Evolutionary conservation across 1,140 invertebrate species (phyloP).

Genomic region (Epicauta chinensis): DNA sequence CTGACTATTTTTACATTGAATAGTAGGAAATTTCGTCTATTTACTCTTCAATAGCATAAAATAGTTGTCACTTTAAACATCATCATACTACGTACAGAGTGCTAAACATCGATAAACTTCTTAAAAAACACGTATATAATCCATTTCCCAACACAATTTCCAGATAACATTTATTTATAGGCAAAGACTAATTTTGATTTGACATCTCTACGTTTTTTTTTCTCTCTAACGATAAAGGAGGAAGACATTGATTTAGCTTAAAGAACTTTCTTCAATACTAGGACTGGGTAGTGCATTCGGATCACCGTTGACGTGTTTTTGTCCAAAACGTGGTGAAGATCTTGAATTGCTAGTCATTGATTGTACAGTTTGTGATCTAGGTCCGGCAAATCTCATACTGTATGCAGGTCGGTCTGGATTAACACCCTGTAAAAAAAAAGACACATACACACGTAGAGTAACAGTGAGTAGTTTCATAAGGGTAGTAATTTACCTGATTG

Average conservation of each 20-base stretch:
- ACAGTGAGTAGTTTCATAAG: not conserved
- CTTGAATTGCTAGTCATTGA: constrained; percentile 47
- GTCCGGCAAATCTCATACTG: constrained; percentile 44
- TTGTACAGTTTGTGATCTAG: constrained; percentile 47
- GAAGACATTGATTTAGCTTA: constrained; percentile 36
- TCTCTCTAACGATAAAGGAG: not conserved
- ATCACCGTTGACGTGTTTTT: constrained; percentile 44
- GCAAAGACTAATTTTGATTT: constrained; percentile 12
- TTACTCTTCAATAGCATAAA: not conserved
- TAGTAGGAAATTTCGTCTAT: too few species aligned
- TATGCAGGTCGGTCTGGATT: constrained; percentile 37
- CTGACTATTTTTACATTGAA: constrained; percentile 10
- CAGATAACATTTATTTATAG: constrained; percentile 9
- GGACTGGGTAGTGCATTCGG: constrained; percentile 41
- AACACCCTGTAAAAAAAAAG: constrained; percentile 24
- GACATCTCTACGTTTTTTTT: not conserved
- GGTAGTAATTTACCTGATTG: constrained; percentile 30
- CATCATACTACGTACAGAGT: constrained; percentile 6
- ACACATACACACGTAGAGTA: too few species aligned
- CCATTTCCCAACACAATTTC: constrained; percentile 10
- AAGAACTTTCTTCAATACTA: constrained; percentile 44
- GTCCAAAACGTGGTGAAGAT: constrained; percentile 28
- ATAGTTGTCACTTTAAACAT: constrained; percentile 10
- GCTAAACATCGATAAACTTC: constrained; percentile 13
- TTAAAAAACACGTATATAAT: constrained; percentile 10